phyloP scores from a whole-genome alignment of 2,888 invertebrate genomes.

The Rhopalosiphum nymphaeae region DNA sequence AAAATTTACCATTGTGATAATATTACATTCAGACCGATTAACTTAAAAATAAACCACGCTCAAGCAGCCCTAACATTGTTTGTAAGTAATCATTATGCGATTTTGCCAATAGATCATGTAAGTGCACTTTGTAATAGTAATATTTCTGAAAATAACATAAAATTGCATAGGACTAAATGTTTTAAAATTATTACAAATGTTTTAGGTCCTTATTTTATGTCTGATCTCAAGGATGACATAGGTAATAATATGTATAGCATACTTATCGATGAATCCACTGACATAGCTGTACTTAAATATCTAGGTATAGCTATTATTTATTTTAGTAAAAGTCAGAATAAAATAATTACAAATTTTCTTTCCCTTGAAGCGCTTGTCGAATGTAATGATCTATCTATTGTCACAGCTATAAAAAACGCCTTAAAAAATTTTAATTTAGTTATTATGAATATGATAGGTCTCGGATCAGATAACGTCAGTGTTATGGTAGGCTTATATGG shows the following conservation, averaged over 20 bases:
- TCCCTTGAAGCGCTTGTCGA: background rate
- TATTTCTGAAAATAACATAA: background rate
- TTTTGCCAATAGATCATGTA: background rate
- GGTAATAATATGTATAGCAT: constrained; percentile 6
- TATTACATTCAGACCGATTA: background rate
- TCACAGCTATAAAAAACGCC: constrained; percentile 17
- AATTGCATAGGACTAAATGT: constrained; percentile 10
- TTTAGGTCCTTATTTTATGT: background rate
- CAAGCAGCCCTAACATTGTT: background rate
- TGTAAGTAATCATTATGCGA: background rate
- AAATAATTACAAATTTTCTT: constrained; percentile 8
- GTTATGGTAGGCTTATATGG: constrained; percentile 70
- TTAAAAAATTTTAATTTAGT: background rate
- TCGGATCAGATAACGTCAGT: constrained; percentile 69
- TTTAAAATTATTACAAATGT: background rate
- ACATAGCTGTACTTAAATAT: background rate
- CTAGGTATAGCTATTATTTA: constrained; percentile 19
- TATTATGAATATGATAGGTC: constrained; percentile 15
- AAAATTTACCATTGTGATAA: background rate
- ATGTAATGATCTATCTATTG: background rate
- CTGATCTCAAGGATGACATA: background rate
- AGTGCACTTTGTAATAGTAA: background rate
- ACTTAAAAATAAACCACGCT: background rate
- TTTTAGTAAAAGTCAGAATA: background rate
- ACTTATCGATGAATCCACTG: background rate